Base-by-base conservation (phyloP, 2,888 invertebrate genomes). In the Tetheella fluctuosa region DNA sequence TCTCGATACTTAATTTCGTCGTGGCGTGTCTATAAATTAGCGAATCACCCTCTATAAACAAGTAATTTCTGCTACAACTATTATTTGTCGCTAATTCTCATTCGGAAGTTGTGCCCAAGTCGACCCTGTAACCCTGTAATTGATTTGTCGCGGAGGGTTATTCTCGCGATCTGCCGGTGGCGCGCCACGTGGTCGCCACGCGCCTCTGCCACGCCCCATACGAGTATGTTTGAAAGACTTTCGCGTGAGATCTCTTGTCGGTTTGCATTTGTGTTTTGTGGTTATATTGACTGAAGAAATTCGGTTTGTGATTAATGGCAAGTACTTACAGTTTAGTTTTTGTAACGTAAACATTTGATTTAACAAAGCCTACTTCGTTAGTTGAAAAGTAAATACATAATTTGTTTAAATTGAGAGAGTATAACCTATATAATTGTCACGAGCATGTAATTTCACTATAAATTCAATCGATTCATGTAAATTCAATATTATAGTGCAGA, bases 1-100 rank as follows among this genome's bases (percentile, higher is more conserved):
- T 64, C 67, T 42, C 42, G 17, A 42, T 61, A 64, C 70, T 76
- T 68, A 74, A 73, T 72, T 74, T 73, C 69, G 69, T 65, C n/a
- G n/a, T n/a, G n/a, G n/a, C 69, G 69, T 65, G 77, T 78, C 80
- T 83, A 84, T 83, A 89, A 91, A 89, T 89, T 90, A 88, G 79
- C 80, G 69, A 79, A 71, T 80, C 82, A 80, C 86, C 84, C 83
- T 80, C 74, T 79, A 84, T 84, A 89, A 90, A 89, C 90, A 89
- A 86, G 83, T 85, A 86, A 89, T 88, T 85, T 87, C 66, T 65
- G 66, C 74, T 69, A 81, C 77, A 71, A 76, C 80, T 88, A 84
- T 91, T 88, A 91, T 91, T 91, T 90, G 86, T 82, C 80, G 89
- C 85, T 90, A 90, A 91, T 90, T 88, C 78, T 67, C 64, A 71